A percentile compares a stretch with the other conserved stretches of the same genome.
Evolutionary conservation across 2,888 invertebrate species (phyloP).

Genomic region (Lamproptera curius): DNA sequence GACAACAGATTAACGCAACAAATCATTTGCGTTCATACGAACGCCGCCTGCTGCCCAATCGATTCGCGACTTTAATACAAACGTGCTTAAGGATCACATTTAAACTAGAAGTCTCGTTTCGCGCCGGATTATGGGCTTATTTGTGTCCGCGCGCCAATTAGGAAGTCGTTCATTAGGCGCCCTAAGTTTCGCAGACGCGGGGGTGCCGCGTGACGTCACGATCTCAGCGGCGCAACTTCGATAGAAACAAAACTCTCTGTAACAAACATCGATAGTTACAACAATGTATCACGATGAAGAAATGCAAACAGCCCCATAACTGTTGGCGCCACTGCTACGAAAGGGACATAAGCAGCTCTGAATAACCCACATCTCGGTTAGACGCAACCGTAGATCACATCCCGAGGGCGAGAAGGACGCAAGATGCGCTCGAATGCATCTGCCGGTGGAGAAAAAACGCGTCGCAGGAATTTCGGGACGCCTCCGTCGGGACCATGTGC

Average conservation of each 20-base stretch:
- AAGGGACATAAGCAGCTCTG: constrained; percentile 66
- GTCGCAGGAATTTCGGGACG: constrained; percentile 72
- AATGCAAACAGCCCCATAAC: constrained; percentile 53
- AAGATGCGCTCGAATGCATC: constrained; percentile 77
- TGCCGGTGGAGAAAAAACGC: constrained; percentile 71
- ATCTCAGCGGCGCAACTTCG: too few relatives aligned
- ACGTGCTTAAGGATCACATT: constrained; percentile 68
- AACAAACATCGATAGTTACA: too few relatives aligned
- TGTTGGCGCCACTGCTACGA: constrained; percentile 66
- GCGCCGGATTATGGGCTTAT: constrained; percentile 70
- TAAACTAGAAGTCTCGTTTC: constrained; percentile 54
- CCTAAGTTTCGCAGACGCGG: constrained; percentile 77
- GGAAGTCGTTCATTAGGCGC: constrained; percentile 78
- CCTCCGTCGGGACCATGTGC: constrained; percentile 63
- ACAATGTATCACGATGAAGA: too few relatives aligned
- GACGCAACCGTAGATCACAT: constrained; percentile 59
- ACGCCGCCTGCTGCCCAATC: constrained; percentile 58
- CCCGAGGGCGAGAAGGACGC: constrained; percentile 67
- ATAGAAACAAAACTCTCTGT: too few relatives aligned
- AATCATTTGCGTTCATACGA: constrained; percentile 54
- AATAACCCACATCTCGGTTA: constrained; percentile 68
- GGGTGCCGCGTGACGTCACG: constrained; percentile 71
- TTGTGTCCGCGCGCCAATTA: constrained; percentile 74
- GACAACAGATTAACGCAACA: constrained; percentile 42
- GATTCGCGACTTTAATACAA: constrained; percentile 64